These are phyloP conservation scores for Euplexia lucipara DNA, from an alignment of 2,888 invertebrate genomes.

Conservation along the genomic window DNA sequence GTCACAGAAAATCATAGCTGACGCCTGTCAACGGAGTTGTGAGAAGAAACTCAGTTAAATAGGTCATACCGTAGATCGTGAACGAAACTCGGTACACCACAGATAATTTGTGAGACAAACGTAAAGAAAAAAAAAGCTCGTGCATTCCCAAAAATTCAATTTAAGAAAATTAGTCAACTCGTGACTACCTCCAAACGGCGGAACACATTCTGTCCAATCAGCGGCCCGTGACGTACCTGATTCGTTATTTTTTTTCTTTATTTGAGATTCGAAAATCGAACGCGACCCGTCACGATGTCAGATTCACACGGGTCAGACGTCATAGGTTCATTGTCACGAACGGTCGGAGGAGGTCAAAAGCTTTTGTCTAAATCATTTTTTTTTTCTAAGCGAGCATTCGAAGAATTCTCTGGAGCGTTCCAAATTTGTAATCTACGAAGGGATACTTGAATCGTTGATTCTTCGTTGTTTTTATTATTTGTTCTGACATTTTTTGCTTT, in stretches of 20 bases:
- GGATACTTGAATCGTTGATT: slow-evolving; percentile 4
- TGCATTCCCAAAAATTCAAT: slow-evolving; percentile 67
- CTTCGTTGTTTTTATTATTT: slow-evolving; percentile 44
- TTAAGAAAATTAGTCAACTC: slow-evolving; percentile 67
- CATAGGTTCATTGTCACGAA: slow-evolving; percentile 77
- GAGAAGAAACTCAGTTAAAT: slow-evolving; percentile 31
- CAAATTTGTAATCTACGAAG: slow-evolving; percentile 24
- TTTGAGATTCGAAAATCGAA: slow-evolving; percentile 69
- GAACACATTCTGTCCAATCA: slow-evolving; percentile 77
- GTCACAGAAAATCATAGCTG: slow-evolving; percentile 1
- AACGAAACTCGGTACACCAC: slow-evolving; percentile 47
- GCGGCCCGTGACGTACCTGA: slow-evolving; percentile 78
- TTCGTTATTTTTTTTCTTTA: slow-evolving; percentile 72
- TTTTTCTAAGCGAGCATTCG: slow-evolving; percentile 30
- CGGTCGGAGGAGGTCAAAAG: slow-evolving; percentile 55
- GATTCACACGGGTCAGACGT: slow-evolving; percentile 85
- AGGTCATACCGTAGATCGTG: slow-evolving; percentile 40
- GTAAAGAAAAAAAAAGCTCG: slow-evolving; percentile 51
- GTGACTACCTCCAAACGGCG: slow-evolving; percentile 62
- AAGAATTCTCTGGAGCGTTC: slow-evolving; percentile 39
- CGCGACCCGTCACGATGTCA: slow-evolving; percentile 82
- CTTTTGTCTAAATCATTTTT: slow-evolving; percentile 49
- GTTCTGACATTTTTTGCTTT: slow-evolving; percentile 29
- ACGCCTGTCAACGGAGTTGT: slow-evolving; percentile 19
- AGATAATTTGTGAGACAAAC: slow-evolving; percentile 46